Percentiles rank a stretch among this genome's conserved stretches.
Evolutionary conservation across 2,888 invertebrate genomes (phyloP).

Genomic region (Dicranocentrus wangi): DNA sequence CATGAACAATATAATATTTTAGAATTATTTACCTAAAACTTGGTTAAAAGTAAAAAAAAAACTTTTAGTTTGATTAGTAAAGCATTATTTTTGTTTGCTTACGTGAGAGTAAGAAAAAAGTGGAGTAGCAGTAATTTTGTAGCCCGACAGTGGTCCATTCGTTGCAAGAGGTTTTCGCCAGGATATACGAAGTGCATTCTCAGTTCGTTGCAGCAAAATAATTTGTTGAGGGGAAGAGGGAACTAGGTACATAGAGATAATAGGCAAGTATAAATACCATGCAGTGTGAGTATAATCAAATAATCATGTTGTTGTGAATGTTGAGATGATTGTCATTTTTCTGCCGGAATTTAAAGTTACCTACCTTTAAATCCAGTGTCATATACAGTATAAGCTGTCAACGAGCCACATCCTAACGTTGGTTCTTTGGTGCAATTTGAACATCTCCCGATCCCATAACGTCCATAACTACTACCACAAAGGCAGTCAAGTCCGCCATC

Average conservation of each 20-base stretch:
- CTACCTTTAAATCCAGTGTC: constrained; percentile 78
- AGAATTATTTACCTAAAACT: no score
- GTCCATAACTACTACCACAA: constrained; percentile 76
- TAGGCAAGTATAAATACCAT: no score
- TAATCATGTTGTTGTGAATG: no score
- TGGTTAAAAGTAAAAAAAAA: not conserved
- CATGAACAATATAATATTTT: not conserved
- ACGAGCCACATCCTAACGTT: constrained; percentile 82
- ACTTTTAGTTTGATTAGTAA: not conserved
- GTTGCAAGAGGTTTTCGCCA: constrained; percentile 77
- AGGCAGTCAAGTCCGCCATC: constrained; percentile 74
- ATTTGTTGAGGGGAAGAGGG: constrained; percentile 83
- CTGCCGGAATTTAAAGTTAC: no score
- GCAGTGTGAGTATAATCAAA: no score
- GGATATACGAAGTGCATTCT: constrained; percentile 78
- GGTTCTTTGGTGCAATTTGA: constrained; percentile 79
- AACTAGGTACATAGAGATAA: constrained; percentile 73
- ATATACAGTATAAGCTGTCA: constrained; percentile 81
- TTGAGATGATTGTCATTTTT: no score
- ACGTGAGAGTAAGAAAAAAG: constrained; percentile 74
- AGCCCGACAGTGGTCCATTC: constrained; percentile 77
- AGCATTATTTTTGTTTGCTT: constrained; percentile 2
- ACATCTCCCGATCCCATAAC: constrained; percentile 76
- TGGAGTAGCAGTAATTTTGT: constrained; percentile 75
- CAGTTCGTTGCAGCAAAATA: constrained; percentile 79